Percentiles rank a stretch among this genome's conserved stretches.
Evolutionary conservation across 2,888 invertebrate species (phyloP).

Genomic region (Ophion ventricosus): DNA sequence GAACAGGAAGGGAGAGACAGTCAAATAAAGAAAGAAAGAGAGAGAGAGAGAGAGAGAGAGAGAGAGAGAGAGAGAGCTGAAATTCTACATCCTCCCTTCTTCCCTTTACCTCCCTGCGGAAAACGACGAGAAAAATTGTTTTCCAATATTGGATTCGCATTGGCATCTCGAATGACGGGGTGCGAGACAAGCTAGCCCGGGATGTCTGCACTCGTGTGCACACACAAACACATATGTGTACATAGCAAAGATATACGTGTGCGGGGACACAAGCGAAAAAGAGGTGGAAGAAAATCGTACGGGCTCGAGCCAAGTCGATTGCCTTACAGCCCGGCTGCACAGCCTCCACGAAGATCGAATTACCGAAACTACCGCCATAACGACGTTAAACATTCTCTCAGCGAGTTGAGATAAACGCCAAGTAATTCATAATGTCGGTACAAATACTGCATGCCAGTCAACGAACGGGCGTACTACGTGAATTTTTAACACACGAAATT

Average conservation of each 20-base stretch:
- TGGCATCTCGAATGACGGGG: conserved; percentile 78
- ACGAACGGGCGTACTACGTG: not conserved
- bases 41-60: not conserved
- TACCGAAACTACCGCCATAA: conserved; percentile 62
- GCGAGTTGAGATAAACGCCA: conserved; percentile 49
- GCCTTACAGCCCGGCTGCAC: conserved; percentile 47
- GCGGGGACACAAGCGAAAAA: conserved; percentile 64
- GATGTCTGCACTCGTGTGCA: conserved; percentile 46
- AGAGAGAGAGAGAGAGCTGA: conserved; percentile 36
- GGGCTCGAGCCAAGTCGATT: conserved; percentile 66
- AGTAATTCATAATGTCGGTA: conserved; percentile 53
- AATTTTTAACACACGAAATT: not conserved
- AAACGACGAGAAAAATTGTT: conserved; percentile 83
- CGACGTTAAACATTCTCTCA: conserved; percentile 57
- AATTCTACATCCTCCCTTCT: conserved; percentile 58
- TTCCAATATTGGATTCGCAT: conserved; percentile 84
- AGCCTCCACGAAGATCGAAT: conserved; percentile 55
- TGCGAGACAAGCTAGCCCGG: conserved; percentile 62
- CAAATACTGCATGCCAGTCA: not conserved
- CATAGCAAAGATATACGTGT: conserved; percentile 8
- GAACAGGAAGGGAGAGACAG: conserved; percentile 2
- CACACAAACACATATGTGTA: not conserved
- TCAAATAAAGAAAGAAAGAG: not conserved
- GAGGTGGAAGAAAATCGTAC: conserved; percentile 64
- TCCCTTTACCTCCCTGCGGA: conserved; percentile 15